Evolutionary conservation across 2,113 vertebrate species (phyloP), one percentile per base, ranked within the genome.

Genomic region (Eonycteris spelaea): DNA sequence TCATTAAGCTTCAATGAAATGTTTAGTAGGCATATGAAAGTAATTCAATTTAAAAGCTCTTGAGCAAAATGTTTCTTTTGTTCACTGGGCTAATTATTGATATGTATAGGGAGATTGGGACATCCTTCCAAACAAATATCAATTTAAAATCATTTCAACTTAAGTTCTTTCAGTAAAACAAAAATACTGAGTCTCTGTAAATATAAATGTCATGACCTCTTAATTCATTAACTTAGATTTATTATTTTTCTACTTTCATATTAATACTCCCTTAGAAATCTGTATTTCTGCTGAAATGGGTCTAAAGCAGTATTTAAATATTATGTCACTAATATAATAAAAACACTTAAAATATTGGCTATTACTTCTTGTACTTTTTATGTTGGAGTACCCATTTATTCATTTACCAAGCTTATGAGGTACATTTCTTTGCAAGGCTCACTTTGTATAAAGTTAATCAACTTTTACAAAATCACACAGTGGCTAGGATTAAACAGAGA

Each of bases 1-100:
- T 98, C 98, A 98, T 98, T 98, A 98, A 97, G 82, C 93, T 98
- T 98, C 86, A 97, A 96, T 97, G 96, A 97, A 86, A 98, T 96
- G 90, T 97, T 98, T 96, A 89, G 80, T 97, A 97, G 97, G 96
- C 96, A 98, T 98, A 97, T 97, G 96, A 96, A 97, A 97, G 93
- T 86, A 96, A 97, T 88, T 98, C 94, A 97, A 67, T 97, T 97
- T 98, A 98, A 98, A 97, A 97, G 88, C 93, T 96, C 95, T 96
- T 77, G 94, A 98, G 96, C 85, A 97, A 98, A 98, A 98, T 95
- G 82, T 96, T 95, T 73, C 87, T 97, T 82, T 90, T 1, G 43
- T 96, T 96, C 94, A 97, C 78, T 40, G 91, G 94, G 73, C 78
- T 98, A 98, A 98, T 98, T 97, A 96, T 55, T 80, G 85, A 10